Evolutionary conservation across 2,888 invertebrate genomes (phyloP).

Genomic region (Andrena bucephala): DNA sequence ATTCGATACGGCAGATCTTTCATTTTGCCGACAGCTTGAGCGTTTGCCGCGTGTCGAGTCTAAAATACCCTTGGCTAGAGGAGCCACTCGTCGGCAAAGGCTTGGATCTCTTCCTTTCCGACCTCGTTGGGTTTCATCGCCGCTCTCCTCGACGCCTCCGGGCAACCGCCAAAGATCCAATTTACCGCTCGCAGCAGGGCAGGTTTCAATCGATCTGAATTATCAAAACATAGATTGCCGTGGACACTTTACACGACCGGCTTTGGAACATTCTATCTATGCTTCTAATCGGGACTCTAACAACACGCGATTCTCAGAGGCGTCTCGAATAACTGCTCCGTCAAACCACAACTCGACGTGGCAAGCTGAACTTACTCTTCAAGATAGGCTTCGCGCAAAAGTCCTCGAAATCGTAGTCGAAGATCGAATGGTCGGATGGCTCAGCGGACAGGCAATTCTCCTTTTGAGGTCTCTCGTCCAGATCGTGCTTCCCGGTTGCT

Average conservation of each 20-base stretch:
- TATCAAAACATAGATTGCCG: neutral
- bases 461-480: constrained; percentile 26
- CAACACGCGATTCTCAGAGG: neutral
- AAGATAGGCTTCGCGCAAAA: constrained; percentile 19
- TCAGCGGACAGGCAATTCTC: constrained; percentile 14
- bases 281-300: neutral
- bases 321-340: neutral
- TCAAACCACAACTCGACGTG: neutral
- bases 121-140: constrained; percentile 41
- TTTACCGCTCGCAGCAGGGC: constrained; percentile 67
- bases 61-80: constrained; percentile 32
- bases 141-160: constrained; percentile 50
- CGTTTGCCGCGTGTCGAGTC: neutral
- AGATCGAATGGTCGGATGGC: constrained; percentile 41
- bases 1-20: constrained; percentile 38
- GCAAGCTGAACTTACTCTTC: constrained; percentile 36
- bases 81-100: constrained; percentile 61
- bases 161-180: constrained; percentile 78
- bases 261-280: neutral
- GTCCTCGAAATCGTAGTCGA: constrained; percentile 33
- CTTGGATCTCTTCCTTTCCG: constrained; percentile 69
- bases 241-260: too few relatives aligned
- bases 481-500: neutral
- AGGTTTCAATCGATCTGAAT: constrained; percentile 72
- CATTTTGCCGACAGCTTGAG: constrained; percentile 49